Base-by-base conservation (phyloP, 2,113 vertebrate species). In the Dicrurus megarhynchus region DNA sequence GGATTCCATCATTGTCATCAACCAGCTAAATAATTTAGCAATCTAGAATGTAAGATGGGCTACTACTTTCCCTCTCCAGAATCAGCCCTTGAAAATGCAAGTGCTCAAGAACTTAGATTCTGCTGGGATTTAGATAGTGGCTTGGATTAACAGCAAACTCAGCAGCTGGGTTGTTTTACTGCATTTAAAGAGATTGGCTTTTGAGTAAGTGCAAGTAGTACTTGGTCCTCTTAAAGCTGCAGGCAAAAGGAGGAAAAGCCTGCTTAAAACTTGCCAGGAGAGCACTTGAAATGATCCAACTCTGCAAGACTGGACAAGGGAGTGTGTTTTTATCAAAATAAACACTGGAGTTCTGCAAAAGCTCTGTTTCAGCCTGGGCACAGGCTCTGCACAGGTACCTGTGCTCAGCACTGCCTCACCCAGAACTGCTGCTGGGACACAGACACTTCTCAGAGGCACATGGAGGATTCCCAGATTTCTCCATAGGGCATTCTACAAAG, bases 191-290 rank as follows among this genome's bases (percentile, higher is more conserved):
- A 55, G 42, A n/a, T 11, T 46, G 30, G 19, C 33, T n/a, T 88
- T 88, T 57, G 41, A 42, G 21, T 30, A 68, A 87, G 9, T 52
- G 23, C 52, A 55, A 44, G 28, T 33, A 74, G 32, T 39, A 12
- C 71, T 85, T 39, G 24, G 10, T 56, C 26, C 32, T 84, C 60
- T 28, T 22, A 84, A 78, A 93, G 47, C 55, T 46, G 18, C 70
- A 92, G 60, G 57, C 49, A 67, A 41, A 74, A 56, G 37, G 35
- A 59, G 30, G 19, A 67, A 87, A 84, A 75, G 35, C 39, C 30
- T 93, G 30, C 60, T 52, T 75, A 78, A 81, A 81, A 77, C 33
- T 78, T 74, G 42, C 64, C 84, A 63, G 46, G 46, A 87, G 39
- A 63, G 47, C 32, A 35, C 12, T n/a, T 63, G 39, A 78, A 89